Conservation (phyloP, 2,888 invertebrate genomes). For the Melipona bicolor region DNA sequence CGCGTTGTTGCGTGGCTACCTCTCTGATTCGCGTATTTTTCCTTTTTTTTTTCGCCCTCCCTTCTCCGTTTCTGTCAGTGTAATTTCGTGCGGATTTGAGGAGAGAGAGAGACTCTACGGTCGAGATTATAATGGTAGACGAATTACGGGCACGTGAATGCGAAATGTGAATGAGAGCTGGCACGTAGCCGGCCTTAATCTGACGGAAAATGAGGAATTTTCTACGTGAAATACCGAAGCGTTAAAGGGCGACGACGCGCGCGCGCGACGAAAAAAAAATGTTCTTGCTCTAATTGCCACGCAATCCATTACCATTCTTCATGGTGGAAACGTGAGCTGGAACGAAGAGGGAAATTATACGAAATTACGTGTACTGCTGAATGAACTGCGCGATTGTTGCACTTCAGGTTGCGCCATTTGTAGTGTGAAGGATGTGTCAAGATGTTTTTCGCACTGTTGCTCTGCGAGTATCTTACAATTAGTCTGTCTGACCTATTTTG, state of each 20-base stretch:
- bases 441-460: neutral
- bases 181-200: slow-evolving; percentile 28
- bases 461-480: no score
- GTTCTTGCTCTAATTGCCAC: slow-evolving; percentile 21
- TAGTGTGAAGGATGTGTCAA: neutral
- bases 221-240: slow-evolving; percentile 28
- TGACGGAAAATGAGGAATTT: slow-evolving; percentile 43
- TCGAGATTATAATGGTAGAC: neutral
- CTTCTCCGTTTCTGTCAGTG: neutral
- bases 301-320: slow-evolving; percentile 3
- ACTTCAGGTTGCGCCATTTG: neutral
- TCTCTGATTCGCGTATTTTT: neutral
- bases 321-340: neutral
- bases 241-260: neutral
- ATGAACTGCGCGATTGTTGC: neutral
- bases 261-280: neutral
- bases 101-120: neutral
- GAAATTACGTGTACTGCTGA: neutral
- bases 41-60: no score
- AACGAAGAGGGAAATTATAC: neutral
- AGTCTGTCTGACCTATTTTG: no score
- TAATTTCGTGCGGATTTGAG: slow-evolving; percentile 13
- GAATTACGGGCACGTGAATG: slow-evolving; percentile 14
- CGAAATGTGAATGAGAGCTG: slow-evolving; percentile 8
- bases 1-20: neutral